phyloP scores from a whole-genome alignment of 2,888 invertebrate genomes.

The Flexamia atlantica region DNA sequence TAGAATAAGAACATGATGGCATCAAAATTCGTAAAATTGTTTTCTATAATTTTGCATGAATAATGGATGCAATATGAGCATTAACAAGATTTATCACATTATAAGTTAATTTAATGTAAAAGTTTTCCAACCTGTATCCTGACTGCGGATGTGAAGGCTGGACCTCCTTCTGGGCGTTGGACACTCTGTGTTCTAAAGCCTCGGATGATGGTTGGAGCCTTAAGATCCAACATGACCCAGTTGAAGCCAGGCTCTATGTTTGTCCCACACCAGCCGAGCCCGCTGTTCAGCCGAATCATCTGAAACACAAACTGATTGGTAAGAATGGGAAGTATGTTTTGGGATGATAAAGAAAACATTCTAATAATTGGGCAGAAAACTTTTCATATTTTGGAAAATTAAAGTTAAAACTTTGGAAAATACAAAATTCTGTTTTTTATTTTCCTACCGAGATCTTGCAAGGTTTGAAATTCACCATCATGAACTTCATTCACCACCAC shows the following conservation, averaged over 20 bases:
- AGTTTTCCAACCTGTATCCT: conserved; percentile 78
- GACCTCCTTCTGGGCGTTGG: conserved; percentile 86
- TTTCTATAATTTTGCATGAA: background rate
- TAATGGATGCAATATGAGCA: background rate
- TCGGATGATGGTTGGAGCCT: conserved; percentile 92
- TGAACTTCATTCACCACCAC: no score
- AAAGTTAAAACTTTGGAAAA: no score
- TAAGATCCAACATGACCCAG: conserved; percentile 92
- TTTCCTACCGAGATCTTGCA: no score
- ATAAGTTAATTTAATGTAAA: background rate
- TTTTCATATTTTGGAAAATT: no score
- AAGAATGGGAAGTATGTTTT: no score
- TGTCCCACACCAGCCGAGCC: conserved; percentile 94
- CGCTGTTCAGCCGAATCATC: conserved; percentile 91
- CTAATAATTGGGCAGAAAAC: no score
- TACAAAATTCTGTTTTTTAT: no score
- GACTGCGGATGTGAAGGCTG: conserved; percentile 94
- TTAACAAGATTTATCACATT: background rate
- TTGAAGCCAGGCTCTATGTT: conserved; percentile 91
- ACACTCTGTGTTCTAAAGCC: conserved; percentile 96
- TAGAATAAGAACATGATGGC: background rate
- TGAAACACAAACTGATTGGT: conserved; percentile 72
- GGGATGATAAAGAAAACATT: no score
- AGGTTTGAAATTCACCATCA: no score
- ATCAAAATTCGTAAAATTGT: background rate